A percentile compares a stretch with the other conserved stretches of the same genome.
Conservation (phyloP, 2,113 vertebrate genomes). For the Solenodon paradoxus region DNA sequence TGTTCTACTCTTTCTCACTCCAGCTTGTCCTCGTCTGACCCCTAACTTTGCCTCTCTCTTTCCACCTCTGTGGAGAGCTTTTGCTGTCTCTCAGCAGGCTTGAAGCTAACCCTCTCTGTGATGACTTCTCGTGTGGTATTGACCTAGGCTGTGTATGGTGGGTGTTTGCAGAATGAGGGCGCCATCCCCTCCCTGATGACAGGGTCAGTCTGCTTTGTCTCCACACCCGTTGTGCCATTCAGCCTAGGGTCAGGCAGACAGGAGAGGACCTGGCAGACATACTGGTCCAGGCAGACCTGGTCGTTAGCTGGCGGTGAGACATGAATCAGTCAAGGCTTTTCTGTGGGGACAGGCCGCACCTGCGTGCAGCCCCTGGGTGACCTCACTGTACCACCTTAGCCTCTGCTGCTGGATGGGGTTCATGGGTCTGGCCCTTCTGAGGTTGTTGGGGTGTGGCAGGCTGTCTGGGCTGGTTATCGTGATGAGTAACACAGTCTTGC, state of each 20-base stretch:
- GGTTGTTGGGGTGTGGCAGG: neutral
- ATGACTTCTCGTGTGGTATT: neutral
- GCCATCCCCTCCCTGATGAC: neutral
- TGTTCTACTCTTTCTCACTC: no score
- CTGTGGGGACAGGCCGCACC: neutral
- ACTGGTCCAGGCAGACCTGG: neutral
- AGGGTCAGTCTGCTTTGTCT: neutral
- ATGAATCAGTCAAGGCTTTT: neutral
- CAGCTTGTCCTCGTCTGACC: neutral
- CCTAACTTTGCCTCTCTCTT: neutral
- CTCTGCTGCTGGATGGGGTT: neutral
- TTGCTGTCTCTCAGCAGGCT: neutral
- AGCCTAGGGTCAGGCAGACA: neutral
- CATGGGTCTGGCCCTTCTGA: neutral
- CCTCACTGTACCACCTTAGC: neutral
- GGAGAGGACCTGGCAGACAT: neutral
- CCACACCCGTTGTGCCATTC: neutral
- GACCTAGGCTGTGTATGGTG: rapidly evolving
- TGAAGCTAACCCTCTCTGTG: neutral
- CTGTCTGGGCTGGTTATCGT: neutral
- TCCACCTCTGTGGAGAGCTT: neutral
- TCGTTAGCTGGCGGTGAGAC: neutral
- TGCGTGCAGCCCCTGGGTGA: neutral
- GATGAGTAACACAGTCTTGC: neutral
- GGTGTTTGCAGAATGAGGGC: neutral